phyloP scores from a whole-genome alignment of 2,888 invertebrate species.

The Tetragonisca angustula region DNA sequence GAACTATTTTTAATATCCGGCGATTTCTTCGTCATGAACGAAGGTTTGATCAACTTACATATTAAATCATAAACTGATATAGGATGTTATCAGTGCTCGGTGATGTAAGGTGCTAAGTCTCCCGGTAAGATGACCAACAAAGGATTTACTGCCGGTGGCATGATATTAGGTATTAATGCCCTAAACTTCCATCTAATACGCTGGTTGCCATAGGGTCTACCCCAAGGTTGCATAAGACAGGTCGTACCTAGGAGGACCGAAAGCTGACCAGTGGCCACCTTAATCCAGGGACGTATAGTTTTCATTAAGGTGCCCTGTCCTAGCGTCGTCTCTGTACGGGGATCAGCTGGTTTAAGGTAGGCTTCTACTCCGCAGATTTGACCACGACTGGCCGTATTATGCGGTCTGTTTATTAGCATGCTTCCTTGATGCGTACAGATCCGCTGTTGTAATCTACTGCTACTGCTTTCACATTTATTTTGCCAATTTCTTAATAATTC shows the following conservation, averaged over 20 bases:
- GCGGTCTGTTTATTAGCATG: slow-evolving; percentile 75
- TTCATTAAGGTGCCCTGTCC: slow-evolving; percentile 82
- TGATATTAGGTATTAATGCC: slow-evolving; percentile 84
- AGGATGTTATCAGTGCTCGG: slow-evolving; percentile 50
- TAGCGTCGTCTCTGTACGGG: slow-evolving; percentile 80
- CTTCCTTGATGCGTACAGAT: slow-evolving; percentile 48
- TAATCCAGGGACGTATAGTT: slow-evolving; percentile 83
- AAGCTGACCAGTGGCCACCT: slow-evolving; percentile 80
- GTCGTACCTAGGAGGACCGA: slow-evolving; percentile 68
- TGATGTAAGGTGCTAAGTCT: slow-evolving; percentile 77
- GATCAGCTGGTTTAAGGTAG: slow-evolving; percentile 81
- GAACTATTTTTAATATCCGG: background rate
- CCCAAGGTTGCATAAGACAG: slow-evolving; percentile 76
- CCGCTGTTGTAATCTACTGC: slow-evolving; percentile 11
- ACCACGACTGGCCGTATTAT: slow-evolving; percentile 69
- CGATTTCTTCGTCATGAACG: background rate
- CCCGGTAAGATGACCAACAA: slow-evolving; percentile 80
- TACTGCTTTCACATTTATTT: slow-evolving; percentile 15
- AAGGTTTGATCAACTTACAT: slow-evolving; percentile 29
- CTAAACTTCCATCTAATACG: slow-evolving; percentile 80
- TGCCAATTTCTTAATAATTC: background rate
- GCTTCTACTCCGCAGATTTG: slow-evolving; percentile 76
- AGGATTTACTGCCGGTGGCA: slow-evolving; percentile 79
- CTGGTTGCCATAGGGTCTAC: slow-evolving; percentile 71
- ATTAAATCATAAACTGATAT: slow-evolving; percentile 52